These are phyloP conservation scores for Formica aserva DNA, from an alignment of 2,888 invertebrate species.

Conservation along the genomic window DNA sequence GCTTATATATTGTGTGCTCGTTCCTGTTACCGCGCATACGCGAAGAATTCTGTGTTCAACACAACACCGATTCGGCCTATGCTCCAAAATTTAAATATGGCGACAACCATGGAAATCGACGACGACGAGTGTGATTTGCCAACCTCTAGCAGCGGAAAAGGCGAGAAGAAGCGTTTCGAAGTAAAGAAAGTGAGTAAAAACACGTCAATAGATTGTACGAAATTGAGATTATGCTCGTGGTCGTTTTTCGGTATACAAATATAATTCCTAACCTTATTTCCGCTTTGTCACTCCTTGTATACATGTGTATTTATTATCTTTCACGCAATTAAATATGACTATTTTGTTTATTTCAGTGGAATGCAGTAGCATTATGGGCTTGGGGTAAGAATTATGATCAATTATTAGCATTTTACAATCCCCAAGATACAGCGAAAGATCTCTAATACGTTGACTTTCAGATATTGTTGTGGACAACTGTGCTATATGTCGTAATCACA, in stretches of 20 bases:
- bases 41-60: neutral
- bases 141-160: conserved; percentile 94
- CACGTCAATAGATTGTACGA: neutral
- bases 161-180: conserved; percentile 98
- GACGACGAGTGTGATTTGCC: conserved; percentile 96
- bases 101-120: conserved; percentile 96
- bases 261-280: conserved; percentile 76
- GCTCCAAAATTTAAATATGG: conserved; percentile 80
- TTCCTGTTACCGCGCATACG: neutral
- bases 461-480: conserved; percentile 99
- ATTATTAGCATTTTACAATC: neutral
- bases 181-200: conserved; percentile 94
- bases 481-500: conserved; percentile 99
- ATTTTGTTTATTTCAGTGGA: conserved; percentile 93
- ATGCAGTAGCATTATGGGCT: conserved; percentile 99
- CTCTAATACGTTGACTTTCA: conserved; percentile 81
- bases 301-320: conserved; percentile 22
- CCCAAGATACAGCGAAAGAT: neutral
- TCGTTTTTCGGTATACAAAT: neutral
- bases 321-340: conserved; percentile 10
- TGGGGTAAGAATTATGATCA: conserved; percentile 91
- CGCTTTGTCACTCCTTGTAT: conserved; percentile 74
- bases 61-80: neutral
- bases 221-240: neutral
- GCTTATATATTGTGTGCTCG: neutral